A percentile compares a stretch with the other conserved stretches of the same genome.
phyloP scores from a whole-genome alignment of 2,797 vertebrate genomes.

The Tadarida brasiliensis region DNA sequence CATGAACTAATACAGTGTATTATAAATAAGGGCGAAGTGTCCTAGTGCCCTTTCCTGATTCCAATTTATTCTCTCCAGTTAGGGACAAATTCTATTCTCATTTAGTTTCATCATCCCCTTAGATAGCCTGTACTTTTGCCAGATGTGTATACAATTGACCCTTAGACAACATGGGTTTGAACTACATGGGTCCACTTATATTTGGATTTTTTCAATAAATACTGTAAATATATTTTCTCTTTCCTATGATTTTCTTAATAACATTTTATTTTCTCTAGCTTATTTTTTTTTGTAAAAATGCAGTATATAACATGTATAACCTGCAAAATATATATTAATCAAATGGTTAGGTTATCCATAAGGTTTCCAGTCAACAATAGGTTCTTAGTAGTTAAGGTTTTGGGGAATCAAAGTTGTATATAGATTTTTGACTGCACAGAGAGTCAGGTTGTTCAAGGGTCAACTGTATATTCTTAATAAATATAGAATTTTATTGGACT shows the following conservation, averaged over 20 bases:
- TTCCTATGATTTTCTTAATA: neutral
- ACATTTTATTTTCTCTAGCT: neutral
- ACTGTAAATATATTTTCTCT: neutral
- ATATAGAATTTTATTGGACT: neutral
- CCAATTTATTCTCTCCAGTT: neutral
- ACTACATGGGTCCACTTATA: neutral
- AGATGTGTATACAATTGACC: neutral
- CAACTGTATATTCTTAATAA: neutral
- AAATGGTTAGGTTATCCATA: neutral
- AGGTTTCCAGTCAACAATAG: neutral
- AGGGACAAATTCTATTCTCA: neutral
- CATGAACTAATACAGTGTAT: neutral
- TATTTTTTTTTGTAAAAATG: neutral
- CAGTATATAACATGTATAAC: neutral
- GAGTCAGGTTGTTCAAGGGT: neutral
- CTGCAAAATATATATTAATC: neutral
- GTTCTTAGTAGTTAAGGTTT: no score
- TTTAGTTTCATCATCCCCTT: neutral
- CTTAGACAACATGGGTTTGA: neutral
- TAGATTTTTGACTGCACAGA: neutral
- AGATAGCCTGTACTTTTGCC: neutral
- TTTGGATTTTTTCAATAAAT: neutral
- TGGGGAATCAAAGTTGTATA: neutral
- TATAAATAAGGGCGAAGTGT: neutral
- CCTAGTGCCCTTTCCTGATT: neutral